Conservation (phyloP, 2,888 invertebrate genomes). For the Desoria tigrina region DNA sequence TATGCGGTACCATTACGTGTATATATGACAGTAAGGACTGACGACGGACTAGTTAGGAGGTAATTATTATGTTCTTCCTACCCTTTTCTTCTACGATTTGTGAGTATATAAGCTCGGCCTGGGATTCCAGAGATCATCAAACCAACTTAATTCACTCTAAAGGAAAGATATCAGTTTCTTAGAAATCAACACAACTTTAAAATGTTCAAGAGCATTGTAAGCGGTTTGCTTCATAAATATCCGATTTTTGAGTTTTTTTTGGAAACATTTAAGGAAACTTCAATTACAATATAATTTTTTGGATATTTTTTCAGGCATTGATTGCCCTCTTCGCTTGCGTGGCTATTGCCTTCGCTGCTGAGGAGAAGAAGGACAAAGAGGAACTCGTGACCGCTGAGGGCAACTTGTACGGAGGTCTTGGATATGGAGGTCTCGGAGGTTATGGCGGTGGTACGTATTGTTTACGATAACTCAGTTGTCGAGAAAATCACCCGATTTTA, state of each 20-base stretch:
- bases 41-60: no score
- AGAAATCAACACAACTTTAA: no score
- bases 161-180: no score
- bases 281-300: no score
- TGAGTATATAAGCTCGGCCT: slow-evolving; percentile 22
- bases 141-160: slow-evolving; percentile 5
- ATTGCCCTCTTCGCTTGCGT: slow-evolving; percentile 10
- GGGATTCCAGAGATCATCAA: slow-evolving; percentile 15
- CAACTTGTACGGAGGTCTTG: slow-evolving; percentile 38
- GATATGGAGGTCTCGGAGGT: slow-evolving; percentile 9
- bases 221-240: no score
- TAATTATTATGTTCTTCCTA: neutral
- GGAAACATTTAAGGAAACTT: no score
- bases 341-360: slow-evolving; percentile 23
- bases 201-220: slow-evolving; percentile 8
- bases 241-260: no score
- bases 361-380: slow-evolving; percentile 27
- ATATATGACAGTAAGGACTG: no score
- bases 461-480: neutral
- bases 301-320: slow-evolving; percentile 1
- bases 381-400: slow-evolving; percentile 39
- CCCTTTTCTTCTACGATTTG: slow-evolving; percentile 1
- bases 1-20: no score
- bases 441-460: slow-evolving; percentile 27
- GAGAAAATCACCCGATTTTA: neutral